These are phyloP conservation scores for Pitta sordida DNA, from an alignment of 2,113 vertebrate species.

Conservation along the genomic window DNA sequence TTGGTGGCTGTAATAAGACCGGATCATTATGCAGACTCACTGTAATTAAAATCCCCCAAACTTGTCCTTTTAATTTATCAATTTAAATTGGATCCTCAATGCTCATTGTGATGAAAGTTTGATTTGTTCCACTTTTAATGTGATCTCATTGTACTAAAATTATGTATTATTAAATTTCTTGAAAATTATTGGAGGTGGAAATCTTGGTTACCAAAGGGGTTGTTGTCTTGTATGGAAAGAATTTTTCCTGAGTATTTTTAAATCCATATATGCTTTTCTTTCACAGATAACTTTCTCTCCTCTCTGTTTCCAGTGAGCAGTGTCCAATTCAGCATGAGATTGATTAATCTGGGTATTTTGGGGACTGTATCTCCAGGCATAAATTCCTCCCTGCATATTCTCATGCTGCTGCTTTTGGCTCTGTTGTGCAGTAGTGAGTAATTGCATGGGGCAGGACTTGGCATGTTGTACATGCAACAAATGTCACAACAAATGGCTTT, in stretches of 20 bases:
- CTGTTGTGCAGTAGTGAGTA: slow-evolving; percentile 75
- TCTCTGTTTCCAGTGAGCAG: neutral
- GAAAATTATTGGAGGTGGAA: neutral
- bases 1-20: neutral
- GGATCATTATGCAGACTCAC: neutral
- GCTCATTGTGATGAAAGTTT: too few relatives aligned
- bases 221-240: neutral
- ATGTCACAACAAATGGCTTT: slow-evolving; percentile 72
- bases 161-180: neutral
- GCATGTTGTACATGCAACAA: slow-evolving; percentile 46
- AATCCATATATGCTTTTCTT: neutral
- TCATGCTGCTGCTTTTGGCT: slow-evolving; percentile 60
- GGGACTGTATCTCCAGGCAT: slow-evolving; percentile 70
- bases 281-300: neutral
- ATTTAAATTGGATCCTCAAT: neutral
- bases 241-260: neutral
- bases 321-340: slow-evolving; percentile 66
- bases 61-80: neutral
- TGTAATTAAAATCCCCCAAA: neutral
- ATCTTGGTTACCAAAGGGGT: neutral
- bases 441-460: slow-evolving; percentile 71
- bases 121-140: too few relatives aligned
- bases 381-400: slow-evolving; percentile 39
- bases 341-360: slow-evolving; percentile 71
- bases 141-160: too few relatives aligned